Base-by-base conservation (phyloP, 2,888 invertebrate species). In the Escarpia spicata region DNA sequence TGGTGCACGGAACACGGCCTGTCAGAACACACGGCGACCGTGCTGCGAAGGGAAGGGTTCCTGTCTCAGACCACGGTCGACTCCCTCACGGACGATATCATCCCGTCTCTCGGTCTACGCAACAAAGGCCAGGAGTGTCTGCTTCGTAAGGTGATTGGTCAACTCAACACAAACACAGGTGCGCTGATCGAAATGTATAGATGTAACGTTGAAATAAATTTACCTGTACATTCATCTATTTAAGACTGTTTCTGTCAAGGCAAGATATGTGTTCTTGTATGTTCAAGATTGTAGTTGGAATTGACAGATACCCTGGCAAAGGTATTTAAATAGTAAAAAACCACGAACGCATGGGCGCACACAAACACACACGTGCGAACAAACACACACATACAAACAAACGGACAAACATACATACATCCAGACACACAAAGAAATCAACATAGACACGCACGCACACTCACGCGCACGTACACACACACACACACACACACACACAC, bases 1-100 rank as follows among this genome's bases (percentile, higher is more conserved):
- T 93, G 93, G 93, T 93, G 93, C 90, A 93, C 92, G 15, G 90
- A 93, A 90, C 92, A 92, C 58, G 91, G 75, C 2, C 91, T 93
- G 58, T 91, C 92, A 9, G 93, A 93, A 89, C 43, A 89, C 52
- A 92, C 92, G 91, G 93, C 93, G n/a, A 60, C 43, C 43, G 89
- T 91, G 6, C 93, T 93, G 19, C 92, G 93, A 8, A 91, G 92
- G 43, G 89, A 93, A 58, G 93, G 93, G 43, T 93, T 93, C 93
- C 90, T 90, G 92, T 58, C 90, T 31, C n/a, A 43, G 4, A 90
- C 91, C 45, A 89, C 92, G 9, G 92, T 93, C 15, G 92, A 93
- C 91, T 91, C 93, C 37, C 89, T 93, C 45, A 60, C 91, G 43
- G 58, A 58, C 43, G 92, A 92, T 8, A 93, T 93, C 92, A 90